phyloP scores from a whole-genome alignment of 2,888 invertebrate species.

The Physocephala rufipes region DNA sequence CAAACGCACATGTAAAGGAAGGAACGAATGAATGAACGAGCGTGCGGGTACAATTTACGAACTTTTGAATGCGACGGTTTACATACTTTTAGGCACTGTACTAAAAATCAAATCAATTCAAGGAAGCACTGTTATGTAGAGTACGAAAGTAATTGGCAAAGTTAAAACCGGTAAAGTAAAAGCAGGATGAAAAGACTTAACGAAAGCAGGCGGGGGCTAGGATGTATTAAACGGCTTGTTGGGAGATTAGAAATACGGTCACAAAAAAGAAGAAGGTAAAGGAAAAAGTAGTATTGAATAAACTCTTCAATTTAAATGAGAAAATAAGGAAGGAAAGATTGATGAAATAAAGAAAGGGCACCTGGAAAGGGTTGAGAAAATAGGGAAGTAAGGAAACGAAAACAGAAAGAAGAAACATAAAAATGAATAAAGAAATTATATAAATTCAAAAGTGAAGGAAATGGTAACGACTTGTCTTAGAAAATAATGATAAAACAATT shows the following conservation, averaged over 20 bases:
- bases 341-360: not conserved
- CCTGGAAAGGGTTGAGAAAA: not conserved
- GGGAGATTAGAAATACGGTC: not conserved
- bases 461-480: too few species aligned
- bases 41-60: not conserved
- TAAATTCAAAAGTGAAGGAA: not conserved
- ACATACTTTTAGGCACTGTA: slow-evolving; percentile 32
- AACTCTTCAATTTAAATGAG: not conserved
- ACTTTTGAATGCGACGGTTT: not conserved
- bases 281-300: not conserved
- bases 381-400: not conserved
- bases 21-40: too few species aligned
- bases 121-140: too few species aligned
- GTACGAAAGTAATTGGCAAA: not conserved
- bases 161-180: not conserved
- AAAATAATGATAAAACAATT: not conserved
- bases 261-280: not conserved
- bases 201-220: not conserved
- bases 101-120: slow-evolving; percentile 24
- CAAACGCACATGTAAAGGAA: too few species aligned
- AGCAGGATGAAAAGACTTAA: not conserved
- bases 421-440: not conserved
- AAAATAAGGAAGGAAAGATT: not conserved
- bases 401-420: not conserved
- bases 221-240: not conserved